Evolutionary conservation across 2,113 vertebrate species (phyloP).

Genomic region (Cryptomyrus ogoouensis): DNA sequence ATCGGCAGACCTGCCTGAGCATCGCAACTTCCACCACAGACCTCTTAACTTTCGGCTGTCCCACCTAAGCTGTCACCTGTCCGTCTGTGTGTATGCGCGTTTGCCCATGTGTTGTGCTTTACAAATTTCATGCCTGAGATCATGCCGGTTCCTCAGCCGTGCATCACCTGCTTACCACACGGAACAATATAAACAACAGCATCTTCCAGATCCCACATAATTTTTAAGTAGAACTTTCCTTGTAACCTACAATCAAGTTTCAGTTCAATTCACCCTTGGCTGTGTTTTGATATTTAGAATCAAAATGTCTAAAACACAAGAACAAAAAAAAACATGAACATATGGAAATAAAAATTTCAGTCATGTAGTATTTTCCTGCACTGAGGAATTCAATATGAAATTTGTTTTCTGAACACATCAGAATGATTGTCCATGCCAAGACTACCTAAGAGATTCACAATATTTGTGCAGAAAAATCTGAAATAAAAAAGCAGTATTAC

Average conservation of each 20-base stretch:
- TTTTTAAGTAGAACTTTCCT: too few species aligned
- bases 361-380: not conserved
- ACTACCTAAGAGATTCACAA: not conserved
- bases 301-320: too few species aligned
- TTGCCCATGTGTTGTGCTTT: not conserved
- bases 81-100: not conserved
- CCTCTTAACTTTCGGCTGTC: conserved; percentile 51
- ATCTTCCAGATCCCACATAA: not conserved
- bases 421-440: not conserved
- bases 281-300: too few species aligned
- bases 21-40: conserved; percentile 30
- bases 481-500: not conserved
- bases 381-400: not conserved
- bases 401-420: not conserved
- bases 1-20: conserved; percentile 33
- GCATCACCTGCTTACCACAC: not conserved
- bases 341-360: too few species aligned
- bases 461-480: not conserved
- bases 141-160: not conserved
- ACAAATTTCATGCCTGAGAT: not conserved
- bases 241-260: too few species aligned
- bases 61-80: conserved; percentile 31
- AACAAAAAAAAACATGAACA: too few species aligned
- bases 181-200: not conserved
- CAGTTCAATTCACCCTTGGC: too few species aligned